A percentile compares a stretch with the other conserved stretches of the same genome.
Conservation (phyloP, 2,888 invertebrate species). For the Cosmopolites sordidus region DNA sequence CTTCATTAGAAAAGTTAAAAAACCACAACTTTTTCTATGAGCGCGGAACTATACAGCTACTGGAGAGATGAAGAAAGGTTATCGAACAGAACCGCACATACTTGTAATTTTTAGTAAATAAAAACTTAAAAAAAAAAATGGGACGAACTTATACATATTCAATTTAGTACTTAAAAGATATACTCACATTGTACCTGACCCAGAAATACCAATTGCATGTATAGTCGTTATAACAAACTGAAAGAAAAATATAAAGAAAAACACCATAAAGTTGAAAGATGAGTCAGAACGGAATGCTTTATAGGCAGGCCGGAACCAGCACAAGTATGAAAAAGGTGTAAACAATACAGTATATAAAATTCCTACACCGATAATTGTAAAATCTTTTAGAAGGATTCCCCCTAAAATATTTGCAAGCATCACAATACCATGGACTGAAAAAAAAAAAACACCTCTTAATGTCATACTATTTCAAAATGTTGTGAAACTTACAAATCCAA, state of each 20-base stretch:
- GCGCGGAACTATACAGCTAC: too few relatives aligned
- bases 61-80: too few relatives aligned
- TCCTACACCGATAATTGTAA: slow-evolving; percentile 79
- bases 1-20: too few relatives aligned
- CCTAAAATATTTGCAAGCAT: slow-evolving; percentile 84
- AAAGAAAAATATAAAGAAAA: slow-evolving; percentile 97
- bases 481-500: slow-evolving; percentile 85
- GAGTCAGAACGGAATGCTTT: slow-evolving; percentile 99
- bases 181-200: slow-evolving; percentile 83
- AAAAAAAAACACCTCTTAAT: slow-evolving; percentile 26
- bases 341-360: slow-evolving; percentile 86
- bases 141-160: too few relatives aligned
- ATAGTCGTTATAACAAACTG: slow-evolving; percentile 86
- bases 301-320: slow-evolving; percentile 99
- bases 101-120: too few relatives aligned
- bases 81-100: too few relatives aligned
- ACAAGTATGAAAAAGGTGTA: slow-evolving; percentile 95
- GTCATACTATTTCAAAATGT: background rate
- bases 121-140: too few relatives aligned
- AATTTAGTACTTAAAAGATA: slow-evolving; percentile 5
- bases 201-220: slow-evolving; percentile 81
- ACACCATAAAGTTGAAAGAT: slow-evolving; percentile 99
- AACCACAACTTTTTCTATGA: too few relatives aligned
- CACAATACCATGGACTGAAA: slow-evolving; percentile 84
- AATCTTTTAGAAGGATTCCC: slow-evolving; percentile 70